Conservation (phyloP, 2,797 vertebrate species). For the Microctenopoma steveboyesi region DNA sequence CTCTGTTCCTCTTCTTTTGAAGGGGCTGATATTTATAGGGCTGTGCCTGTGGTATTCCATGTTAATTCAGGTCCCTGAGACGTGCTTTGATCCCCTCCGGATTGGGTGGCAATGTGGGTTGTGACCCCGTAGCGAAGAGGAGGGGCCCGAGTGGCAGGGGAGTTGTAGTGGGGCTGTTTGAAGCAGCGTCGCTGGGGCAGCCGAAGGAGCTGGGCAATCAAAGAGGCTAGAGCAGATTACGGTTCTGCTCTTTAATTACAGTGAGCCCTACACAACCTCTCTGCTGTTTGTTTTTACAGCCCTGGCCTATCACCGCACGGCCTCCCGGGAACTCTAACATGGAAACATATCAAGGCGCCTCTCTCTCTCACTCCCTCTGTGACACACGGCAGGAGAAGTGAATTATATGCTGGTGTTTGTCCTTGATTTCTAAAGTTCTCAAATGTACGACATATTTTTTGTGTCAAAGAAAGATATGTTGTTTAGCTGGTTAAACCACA, state of each 20-base stretch:
- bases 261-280: conserved; percentile 77
- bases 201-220: conserved; percentile 79
- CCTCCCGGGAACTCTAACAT: conserved; percentile 76
- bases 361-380: conserved; percentile 62
- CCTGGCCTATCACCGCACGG: conserved; percentile 71
- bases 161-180: conserved; percentile 77
- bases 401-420: conserved; percentile 53
- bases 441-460: conserved; percentile 28
- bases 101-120: conserved; percentile 89
- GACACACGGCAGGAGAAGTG: conserved; percentile 60
- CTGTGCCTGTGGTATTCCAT: conserved; percentile 90
- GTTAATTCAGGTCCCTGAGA: conserved; percentile 91
- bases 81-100: conserved; percentile 90
- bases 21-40: conserved; percentile 93
- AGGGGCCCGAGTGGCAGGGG: conserved; percentile 73
- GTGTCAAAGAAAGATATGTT: conserved; percentile 28
- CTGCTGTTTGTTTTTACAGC: conserved; percentile 82
- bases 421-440: conserved; percentile 53
- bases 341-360: conserved; percentile 77
- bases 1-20: conserved; percentile 85
- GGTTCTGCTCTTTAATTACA: conserved; percentile 83
- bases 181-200: conserved; percentile 71
- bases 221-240: conserved; percentile 81
- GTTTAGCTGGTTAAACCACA: conserved; percentile 40
- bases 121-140: conserved; percentile 74